Evolutionary conservation across 2,797 vertebrate genomes (phyloP).

Genomic region (Liparis tanakae): DNA sequence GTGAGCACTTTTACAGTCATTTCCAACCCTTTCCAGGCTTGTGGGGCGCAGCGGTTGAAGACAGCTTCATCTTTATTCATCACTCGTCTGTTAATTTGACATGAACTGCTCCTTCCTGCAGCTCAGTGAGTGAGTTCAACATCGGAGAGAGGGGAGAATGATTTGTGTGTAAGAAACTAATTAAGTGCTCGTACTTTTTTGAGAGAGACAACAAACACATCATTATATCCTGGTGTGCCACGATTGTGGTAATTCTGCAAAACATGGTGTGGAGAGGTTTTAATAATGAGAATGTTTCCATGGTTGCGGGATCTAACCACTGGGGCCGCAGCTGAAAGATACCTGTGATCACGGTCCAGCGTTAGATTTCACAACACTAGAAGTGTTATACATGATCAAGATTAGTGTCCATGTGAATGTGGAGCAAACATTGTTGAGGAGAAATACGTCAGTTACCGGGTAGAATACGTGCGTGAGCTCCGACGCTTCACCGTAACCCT

Average conservation of each 20-base stretch:
- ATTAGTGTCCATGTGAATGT: background rate
- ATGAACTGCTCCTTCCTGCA: background rate
- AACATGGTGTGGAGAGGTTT: conserved; percentile 16
- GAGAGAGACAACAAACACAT: background rate
- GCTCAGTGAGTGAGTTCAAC: conserved; percentile 10
- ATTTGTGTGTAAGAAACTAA: conserved; percentile 4
- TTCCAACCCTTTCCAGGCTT: conserved; percentile 9
- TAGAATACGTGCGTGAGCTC: background rate
- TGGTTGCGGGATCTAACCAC: background rate
- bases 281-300: background rate
- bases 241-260: background rate
- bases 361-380: background rate
- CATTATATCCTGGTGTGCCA: background rate
- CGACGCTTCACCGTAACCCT: background rate
- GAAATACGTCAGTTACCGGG: background rate
- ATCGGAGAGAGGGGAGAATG: conserved; percentile 1
- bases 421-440: background rate
- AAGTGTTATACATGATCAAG: background rate
- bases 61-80: conserved; percentile 15
- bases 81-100: background rate
- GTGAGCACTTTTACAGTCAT: background rate
- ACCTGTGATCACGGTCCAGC: conserved; percentile 2
- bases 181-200: background rate
- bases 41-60: conserved; percentile 1
- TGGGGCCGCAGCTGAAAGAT: background rate